Conservation (phyloP, 2,888 invertebrate species). For the Achlya flavicornis region DNA sequence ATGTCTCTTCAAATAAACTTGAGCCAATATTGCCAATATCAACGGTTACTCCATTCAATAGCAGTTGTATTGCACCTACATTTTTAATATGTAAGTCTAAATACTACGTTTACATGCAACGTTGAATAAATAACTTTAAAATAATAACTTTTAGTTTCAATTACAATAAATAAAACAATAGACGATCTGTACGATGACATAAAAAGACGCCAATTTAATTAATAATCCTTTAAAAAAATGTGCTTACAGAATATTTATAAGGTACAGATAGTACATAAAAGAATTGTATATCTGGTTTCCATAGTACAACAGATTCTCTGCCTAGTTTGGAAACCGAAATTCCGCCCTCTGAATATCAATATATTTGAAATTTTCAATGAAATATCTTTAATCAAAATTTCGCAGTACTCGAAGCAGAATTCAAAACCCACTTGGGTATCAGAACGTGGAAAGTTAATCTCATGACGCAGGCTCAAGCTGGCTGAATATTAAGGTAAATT, state of each 20-base stretch:
- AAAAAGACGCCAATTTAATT: too few species aligned
- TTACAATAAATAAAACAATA: too few species aligned
- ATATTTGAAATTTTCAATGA: neutral
- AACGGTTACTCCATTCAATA: neutral
- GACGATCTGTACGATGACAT: too few species aligned
- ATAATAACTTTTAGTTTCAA: too few species aligned
- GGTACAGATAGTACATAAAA: too few species aligned
- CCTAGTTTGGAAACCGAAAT: neutral
- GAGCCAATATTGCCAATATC: neutral
- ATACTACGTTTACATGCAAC: constrained; percentile 1
- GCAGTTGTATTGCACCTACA: neutral
- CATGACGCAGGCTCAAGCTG: constrained; percentile 36
- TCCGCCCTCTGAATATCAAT: neutral
- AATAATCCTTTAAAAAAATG: too few species aligned
- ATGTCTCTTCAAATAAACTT: neutral
- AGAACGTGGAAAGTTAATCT: constrained; percentile 28
- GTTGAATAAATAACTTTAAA: too few species aligned
- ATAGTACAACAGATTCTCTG: neutral
- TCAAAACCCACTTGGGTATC: neutral
- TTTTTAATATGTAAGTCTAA: constrained; percentile 28
- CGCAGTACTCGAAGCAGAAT: neutral
- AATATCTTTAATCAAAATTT: neutral
- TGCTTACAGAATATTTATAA: too few species aligned
- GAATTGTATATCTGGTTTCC: too few species aligned
- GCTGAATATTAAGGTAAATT: too few species aligned